These are phyloP conservation scores for Melinopterus prodromus DNA, from an alignment of 2,888 invertebrate genomes.

Conservation along the genomic window DNA sequence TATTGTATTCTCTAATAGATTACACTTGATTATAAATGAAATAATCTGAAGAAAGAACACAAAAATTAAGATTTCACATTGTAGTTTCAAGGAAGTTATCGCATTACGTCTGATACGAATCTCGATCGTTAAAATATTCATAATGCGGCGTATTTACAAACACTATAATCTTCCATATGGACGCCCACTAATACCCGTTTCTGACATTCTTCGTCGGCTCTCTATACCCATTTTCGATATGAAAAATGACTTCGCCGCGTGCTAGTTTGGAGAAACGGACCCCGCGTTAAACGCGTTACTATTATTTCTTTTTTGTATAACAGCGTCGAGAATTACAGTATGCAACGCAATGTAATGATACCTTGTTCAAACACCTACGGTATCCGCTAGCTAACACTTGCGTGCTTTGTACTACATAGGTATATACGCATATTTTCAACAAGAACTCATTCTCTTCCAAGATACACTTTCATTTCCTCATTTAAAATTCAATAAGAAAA, in stretches of 20 bases:
- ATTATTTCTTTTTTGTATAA: not conserved
- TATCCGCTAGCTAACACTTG: not conserved
- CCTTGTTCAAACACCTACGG: not conserved
- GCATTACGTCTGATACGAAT: not conserved
- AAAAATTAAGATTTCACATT: not conserved
- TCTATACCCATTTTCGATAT: not conserved
- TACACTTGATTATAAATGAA: too few relatives aligned
- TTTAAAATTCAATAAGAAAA: not conserved
- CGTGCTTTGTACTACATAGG: not conserved
- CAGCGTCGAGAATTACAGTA: not conserved
- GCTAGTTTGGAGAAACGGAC: not conserved
- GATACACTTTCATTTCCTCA: not conserved
- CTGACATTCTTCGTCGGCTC: not conserved
- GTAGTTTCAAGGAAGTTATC: not conserved
- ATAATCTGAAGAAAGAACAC: too few relatives aligned
- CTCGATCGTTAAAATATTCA: slow-evolving; percentile 4
- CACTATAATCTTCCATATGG: not conserved
- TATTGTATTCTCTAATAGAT: too few relatives aligned
- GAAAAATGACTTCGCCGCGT: not conserved
- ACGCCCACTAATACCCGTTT: not conserved
- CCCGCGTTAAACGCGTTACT: not conserved
- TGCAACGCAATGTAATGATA: slow-evolving; percentile 4
- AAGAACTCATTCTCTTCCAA: too few relatives aligned
- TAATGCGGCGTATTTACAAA: not conserved
- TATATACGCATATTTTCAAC: not conserved